Conservation (phyloP, 1,140 invertebrate species). For the Ceratoteleas bidentatus region DNA sequence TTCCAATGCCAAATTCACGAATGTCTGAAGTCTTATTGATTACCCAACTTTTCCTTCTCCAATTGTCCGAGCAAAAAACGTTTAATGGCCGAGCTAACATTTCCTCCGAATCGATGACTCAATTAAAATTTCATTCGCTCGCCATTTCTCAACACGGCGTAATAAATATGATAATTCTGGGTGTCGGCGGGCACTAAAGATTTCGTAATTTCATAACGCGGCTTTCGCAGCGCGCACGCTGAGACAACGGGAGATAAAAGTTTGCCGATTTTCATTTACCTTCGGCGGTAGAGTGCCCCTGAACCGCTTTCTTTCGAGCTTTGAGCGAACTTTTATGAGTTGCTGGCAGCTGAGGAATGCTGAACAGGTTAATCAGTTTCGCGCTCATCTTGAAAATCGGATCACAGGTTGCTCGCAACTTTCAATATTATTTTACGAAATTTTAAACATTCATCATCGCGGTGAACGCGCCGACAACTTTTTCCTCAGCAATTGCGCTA, state of each 20-base stretch:
- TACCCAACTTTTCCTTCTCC: too few relatives aligned
- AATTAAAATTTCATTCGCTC: neutral
- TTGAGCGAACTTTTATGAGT: slow-evolving; percentile 72
- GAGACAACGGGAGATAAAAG: slow-evolving; percentile 45
- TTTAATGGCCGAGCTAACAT: too few relatives aligned
- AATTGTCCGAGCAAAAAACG: too few relatives aligned
- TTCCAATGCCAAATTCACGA: too few relatives aligned
- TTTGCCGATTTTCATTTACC: slow-evolving; percentile 69
- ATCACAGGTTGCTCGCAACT: slow-evolving; percentile 49
- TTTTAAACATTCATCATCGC: slow-evolving; percentile 47
- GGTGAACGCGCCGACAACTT: neutral
- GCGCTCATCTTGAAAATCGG: slow-evolving; percentile 55
- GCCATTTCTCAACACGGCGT: neutral
- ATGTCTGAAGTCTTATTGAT: too few relatives aligned
- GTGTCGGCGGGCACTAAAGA: slow-evolving; percentile 4
- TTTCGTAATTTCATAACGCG: slow-evolving; percentile 38
- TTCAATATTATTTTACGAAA: slow-evolving; percentile 58
- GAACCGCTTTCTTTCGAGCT: slow-evolving; percentile 66
- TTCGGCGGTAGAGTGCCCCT: slow-evolving; percentile 39
- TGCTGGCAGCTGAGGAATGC: slow-evolving; percentile 54
- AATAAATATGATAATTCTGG: slow-evolving; percentile 27
- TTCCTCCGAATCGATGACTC: too few relatives aligned
- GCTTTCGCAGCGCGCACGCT: slow-evolving; percentile 17
- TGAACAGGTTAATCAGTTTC: slow-evolving; percentile 71
- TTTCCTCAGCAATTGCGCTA: too few relatives aligned